A percentile compares a stretch with the other conserved stretches of the same genome.
Conservation (phyloP, 1,140 invertebrate species). For the Drosophila rhopaloa region DNA sequence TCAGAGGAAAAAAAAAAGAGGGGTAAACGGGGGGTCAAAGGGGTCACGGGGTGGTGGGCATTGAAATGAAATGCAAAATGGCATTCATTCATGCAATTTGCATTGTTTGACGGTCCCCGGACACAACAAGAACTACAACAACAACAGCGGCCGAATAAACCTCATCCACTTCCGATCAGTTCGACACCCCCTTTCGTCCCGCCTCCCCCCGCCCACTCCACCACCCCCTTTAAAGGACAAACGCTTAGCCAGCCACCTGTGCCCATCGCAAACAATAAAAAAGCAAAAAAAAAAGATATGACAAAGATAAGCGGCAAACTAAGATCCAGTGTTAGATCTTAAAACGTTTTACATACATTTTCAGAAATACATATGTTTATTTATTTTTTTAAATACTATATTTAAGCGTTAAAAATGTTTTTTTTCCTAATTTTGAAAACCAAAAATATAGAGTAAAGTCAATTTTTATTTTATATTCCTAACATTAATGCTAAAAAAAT, state of each 20-base stretch:
- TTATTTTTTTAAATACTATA: no score
- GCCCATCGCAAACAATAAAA: slow-evolving; percentile 39
- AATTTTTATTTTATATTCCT: no score
- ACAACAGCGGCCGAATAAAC: slow-evolving; percentile 17
- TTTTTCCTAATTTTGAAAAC: no score
- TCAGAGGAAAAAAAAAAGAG: slow-evolving; percentile 23
- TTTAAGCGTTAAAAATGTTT: no score
- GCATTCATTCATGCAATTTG: slow-evolving; percentile 82
- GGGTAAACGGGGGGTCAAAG: background rate
- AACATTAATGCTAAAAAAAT: no score
- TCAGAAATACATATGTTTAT: no score
- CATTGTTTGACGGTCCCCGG: slow-evolving; percentile 65
- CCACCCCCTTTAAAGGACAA: slow-evolving; percentile 10
- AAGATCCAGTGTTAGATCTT: background rate
- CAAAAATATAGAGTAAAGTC: no score
- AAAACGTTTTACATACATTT: background rate
- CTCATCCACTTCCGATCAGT: slow-evolving; percentile 32
- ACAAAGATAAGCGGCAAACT: background rate
- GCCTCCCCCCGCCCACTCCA: background rate
- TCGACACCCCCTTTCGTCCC: background rate
- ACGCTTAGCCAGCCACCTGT: slow-evolving; percentile 43
- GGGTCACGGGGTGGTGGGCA: slow-evolving; percentile 24
- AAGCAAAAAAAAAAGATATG: background rate
- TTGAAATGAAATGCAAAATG: slow-evolving; percentile 80
- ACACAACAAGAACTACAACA: slow-evolving; percentile 14